Conservation (phyloP, 2,888 invertebrate species). For the Ariolimax columbianus region DNA sequence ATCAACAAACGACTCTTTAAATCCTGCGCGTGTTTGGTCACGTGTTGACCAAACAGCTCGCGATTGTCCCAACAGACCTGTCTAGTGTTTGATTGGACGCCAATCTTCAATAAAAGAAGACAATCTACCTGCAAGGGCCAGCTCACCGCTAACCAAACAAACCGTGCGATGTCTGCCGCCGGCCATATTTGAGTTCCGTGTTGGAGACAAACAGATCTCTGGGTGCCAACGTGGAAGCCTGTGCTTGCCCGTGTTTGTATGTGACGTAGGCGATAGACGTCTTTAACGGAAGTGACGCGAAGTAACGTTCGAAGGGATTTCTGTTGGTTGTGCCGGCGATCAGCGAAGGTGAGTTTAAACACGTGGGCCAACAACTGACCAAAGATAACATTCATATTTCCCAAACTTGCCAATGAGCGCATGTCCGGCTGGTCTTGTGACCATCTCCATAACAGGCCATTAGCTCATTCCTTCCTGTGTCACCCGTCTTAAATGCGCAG, state of each 20-base stretch:
- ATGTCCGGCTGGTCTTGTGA: too few relatives aligned
- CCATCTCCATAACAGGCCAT: too few relatives aligned
- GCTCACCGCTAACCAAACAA: not conserved
- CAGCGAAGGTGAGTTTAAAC: too few relatives aligned
- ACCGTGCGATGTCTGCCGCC: not conserved
- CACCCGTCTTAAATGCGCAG: too few relatives aligned
- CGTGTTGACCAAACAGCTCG: not conserved
- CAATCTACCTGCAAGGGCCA: not conserved
- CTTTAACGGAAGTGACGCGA: not conserved
- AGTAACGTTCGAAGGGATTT: too few relatives aligned
- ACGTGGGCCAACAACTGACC: too few relatives aligned
- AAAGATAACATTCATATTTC: too few relatives aligned
- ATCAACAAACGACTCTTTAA: not conserved
- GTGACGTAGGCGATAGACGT: not conserved
- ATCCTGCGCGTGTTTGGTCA: not conserved
- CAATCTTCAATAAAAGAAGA: not conserved
- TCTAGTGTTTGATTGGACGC: constrained; percentile 1
- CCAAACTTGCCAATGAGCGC: too few relatives aligned
- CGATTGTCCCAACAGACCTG: not conserved
- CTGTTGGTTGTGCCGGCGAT: too few relatives aligned
- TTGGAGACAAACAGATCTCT: not conserved
- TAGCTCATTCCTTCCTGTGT: too few relatives aligned
- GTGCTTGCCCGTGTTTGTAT: not conserved
- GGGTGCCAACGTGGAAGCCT: not conserved
- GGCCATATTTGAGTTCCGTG: not conserved